Evolutionary conservation across 1,140 invertebrate species (phyloP), one percentile per base, ranked within the genome.

Genomic region (Stegodyphus mimosarum): DNA sequence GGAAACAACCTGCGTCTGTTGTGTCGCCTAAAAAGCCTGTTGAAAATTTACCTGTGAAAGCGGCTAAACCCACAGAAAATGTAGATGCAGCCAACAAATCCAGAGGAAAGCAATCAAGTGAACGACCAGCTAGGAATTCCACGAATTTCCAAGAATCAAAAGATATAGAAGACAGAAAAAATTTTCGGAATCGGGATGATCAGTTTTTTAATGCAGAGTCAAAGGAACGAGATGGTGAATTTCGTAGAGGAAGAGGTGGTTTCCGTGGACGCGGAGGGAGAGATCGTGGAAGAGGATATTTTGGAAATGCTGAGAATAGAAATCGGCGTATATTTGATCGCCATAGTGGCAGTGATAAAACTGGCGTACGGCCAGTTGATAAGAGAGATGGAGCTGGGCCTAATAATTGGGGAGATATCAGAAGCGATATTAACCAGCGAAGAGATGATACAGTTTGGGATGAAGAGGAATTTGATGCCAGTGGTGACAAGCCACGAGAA

Each of bases 251-350:
- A 70, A 89, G 90, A 10, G 88, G 89, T 48, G 89, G 89, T 10
- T 83, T 90, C 13, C 87, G 90, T 63, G 89, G 90, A 55, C 89
- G 90, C 89, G 91, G 89, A 73, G 87, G 90, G 88, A 64, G 89
- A 73, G 89, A 87, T 78, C 92, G 89, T 86, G 87, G 87, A 51
- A 88, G 92, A 15, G 91, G 92, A 48, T 91, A 91, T 86, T 94
- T 93, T 89, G 91, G 92, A 83, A 94, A 94, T 87, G n/a, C 75
- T 64, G 86, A 87, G 18, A 88, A 88, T 66, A 93, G 94, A 87
- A 97, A 97, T 91, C 93, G 96, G 50, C 96, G 98, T 91, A 96
- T 98, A 91, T 98, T 96, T 90, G 97, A 98, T 91, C 93, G 97
- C 86, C 96, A 98, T 90, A 98, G 96, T 89, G 97, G 97, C 87